A percentile compares a stretch with the other conserved stretches of the same genome.
These are phyloP conservation scores for Zenarchopterus dispar DNA, from an alignment of 2,797 vertebrate genomes.

Conservation along the genomic window DNA sequence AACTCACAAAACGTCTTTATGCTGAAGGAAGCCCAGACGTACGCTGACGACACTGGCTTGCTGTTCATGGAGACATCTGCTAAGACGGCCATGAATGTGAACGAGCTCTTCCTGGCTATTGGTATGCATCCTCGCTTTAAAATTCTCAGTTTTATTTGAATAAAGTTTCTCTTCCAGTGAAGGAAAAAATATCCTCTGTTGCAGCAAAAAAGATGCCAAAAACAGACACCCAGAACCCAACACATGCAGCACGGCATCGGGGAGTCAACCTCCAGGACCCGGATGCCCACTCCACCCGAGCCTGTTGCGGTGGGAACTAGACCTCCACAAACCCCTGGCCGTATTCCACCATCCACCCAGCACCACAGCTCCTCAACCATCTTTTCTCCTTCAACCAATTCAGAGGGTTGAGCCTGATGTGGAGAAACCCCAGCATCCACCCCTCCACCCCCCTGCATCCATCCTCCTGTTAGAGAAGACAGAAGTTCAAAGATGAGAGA, in stretches of 20 bases:
- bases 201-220: slow-evolving; percentile 90
- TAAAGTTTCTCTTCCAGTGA: neutral
- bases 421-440: slow-evolving; percentile 38
- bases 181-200: slow-evolving; percentile 3
- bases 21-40: slow-evolving; percentile 85
- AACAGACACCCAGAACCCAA: slow-evolving; percentile 88
- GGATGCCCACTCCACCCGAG: slow-evolving; percentile 82
- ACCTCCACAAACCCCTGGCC: slow-evolving; percentile 12
- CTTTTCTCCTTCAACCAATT: slow-evolving; percentile 40
- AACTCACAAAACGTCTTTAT: neutral
- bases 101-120: slow-evolving; percentile 88
- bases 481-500: slow-evolving; percentile 29
- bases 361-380: slow-evolving; percentile 45
- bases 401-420: slow-evolving; percentile 21
- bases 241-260: slow-evolving; percentile 85
- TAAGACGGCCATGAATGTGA: slow-evolving; percentile 90
- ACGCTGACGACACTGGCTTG: slow-evolving; percentile 87
- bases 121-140: slow-evolving; percentile 63
- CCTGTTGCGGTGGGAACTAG: slow-evolving; percentile 87
- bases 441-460: slow-evolving; percentile 47
- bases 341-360: slow-evolving; percentile 30
- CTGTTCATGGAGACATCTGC: slow-evolving; percentile 91
- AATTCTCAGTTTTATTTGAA: neutral
- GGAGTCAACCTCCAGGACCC: slow-evolving; percentile 88
- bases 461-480: slow-evolving; percentile 49